Base-by-base conservation (phyloP, 2,113 vertebrate genomes). In the Euleptes europaea region DNA sequence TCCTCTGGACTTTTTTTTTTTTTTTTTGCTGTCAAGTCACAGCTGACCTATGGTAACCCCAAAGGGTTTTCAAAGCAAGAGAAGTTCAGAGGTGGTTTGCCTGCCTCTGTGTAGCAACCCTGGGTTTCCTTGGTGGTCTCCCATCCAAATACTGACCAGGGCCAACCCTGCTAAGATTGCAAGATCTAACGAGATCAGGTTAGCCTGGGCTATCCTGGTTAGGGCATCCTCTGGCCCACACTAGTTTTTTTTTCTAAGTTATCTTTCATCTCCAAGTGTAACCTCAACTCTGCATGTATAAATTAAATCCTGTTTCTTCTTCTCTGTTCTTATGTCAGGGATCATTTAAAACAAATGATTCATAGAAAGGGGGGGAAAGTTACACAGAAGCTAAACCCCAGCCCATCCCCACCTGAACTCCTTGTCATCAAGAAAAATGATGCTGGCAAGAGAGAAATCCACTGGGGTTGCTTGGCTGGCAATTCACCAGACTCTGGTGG, bases 401-500 rank as follows among this genome's bases (percentile, higher is more conserved):
- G 81, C 80, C 86, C 86, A 80, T 88, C 88, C 71, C 78, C 1
- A 92, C 86, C 3, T 2, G 92, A 92, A 86, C 90, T 80, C 3
- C 90, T 87, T 95, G 94, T 95, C 96, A 96, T 92, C 93, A 93
- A 97, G 96, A 97, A 96, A 96, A 96, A 96, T 95, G 90, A 95
- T 94, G 89, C 94, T 92, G 94, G 92, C 93, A 93, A 94, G 88
- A 89, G 87, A 95, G 92, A 93, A 94, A 92, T 91, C 95, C 92
- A 17, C 93, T 83, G 91, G 94, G 93, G 93, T 74, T 94, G 90
- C 38, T 60, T 60, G 83, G 51, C 86, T 93, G 91, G 93, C 94
- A 94, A 94, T 94, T 94, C 93, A 89, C 92, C 80, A 91, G 90
- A 83, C 93, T 92, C 89, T 80, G 93, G 93, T 88, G 78, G 85